Conservation (phyloP, 2,797 vertebrate species). For the Pseudochirops corinnae region DNA sequence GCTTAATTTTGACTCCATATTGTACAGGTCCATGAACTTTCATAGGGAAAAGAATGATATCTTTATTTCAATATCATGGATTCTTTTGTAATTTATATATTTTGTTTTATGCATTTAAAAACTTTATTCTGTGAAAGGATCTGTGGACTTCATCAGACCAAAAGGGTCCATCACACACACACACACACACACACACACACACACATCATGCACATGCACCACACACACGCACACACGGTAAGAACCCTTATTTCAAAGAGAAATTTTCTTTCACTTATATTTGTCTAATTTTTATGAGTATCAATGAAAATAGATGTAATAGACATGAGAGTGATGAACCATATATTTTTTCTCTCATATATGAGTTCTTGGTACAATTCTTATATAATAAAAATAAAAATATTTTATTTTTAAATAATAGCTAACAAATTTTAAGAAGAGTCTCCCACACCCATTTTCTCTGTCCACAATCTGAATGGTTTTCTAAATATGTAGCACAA, state of each 20-base stretch:
- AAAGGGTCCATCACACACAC: too few relatives aligned
- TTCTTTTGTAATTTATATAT: neutral
- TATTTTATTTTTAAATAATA: neutral
- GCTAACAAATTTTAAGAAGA: neutral
- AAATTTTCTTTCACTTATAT: slow-evolving; percentile 33
- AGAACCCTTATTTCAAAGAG: slow-evolving; percentile 42
- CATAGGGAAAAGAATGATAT: neutral
- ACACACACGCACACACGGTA: neutral
- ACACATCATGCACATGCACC: too few relatives aligned
- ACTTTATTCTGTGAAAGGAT: neutral
- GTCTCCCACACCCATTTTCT: neutral
- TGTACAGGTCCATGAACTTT: neutral
- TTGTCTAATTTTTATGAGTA: slow-evolving; percentile 57
- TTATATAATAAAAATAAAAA: slow-evolving; percentile 34
- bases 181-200: neutral
- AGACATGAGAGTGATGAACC: slow-evolving; percentile 58
- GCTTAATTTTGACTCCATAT: neutral
- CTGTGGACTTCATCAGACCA: neutral
- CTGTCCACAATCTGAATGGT: slow-evolving; percentile 3
- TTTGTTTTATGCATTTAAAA: neutral
- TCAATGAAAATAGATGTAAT: slow-evolving; percentile 59
- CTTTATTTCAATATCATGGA: neutral
- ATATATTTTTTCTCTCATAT: slow-evolving; percentile 36
- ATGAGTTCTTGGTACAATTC: slow-evolving; percentile 28
- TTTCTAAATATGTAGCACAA: neutral